phyloP scores from a whole-genome alignment of 1,140 invertebrate species.

The Alviniconcha marisindica region DNA sequence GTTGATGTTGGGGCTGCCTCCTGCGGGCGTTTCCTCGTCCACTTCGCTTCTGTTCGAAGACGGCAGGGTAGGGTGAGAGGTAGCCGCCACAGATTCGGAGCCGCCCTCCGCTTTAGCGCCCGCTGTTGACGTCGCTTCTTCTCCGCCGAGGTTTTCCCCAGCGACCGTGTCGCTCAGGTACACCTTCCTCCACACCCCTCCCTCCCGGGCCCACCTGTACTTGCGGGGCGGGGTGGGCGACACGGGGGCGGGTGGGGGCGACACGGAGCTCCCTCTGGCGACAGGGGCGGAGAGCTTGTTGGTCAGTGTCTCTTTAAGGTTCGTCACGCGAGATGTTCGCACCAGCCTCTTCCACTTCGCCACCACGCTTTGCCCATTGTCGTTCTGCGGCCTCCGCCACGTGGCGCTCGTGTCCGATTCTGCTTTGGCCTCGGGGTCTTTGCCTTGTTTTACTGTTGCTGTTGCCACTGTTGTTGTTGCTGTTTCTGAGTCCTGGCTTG shows the following conservation, averaged over 20 bases:
- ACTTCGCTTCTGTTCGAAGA: not conserved
- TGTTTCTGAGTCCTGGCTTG: too few relatives aligned
- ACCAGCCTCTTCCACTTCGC: constrained; percentile 45
- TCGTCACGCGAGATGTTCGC: constrained; percentile 28
- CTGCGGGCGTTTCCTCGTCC: not conserved
- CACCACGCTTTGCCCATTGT: constrained; percentile 8
- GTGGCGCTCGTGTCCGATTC: not conserved
- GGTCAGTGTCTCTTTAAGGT: constrained; percentile 37
- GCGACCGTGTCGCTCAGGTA: constrained; percentile 37
- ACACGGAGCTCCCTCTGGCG: not conserved
- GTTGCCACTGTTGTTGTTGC: not conserved
- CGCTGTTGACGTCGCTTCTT: not conserved
- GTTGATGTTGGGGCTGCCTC: too few relatives aligned
- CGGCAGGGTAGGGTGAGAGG: too few relatives aligned
- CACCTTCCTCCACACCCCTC: constrained; percentile 46
- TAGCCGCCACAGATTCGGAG: not conserved
- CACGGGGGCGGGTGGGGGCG: constrained; percentile 29
- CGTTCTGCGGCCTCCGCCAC: not conserved
- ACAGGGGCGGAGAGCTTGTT: constrained; percentile 2
- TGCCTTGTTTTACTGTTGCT: not conserved
- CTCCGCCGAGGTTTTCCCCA: not conserved
- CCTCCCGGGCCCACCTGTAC: constrained; percentile 47
- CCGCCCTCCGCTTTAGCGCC: not conserved
- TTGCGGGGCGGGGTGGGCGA: constrained; percentile 43
- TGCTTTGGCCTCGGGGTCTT: not conserved